Evolutionary conservation across 1,140 invertebrate species (phyloP).

Genomic region (Panagrolaimus sp.): DNA sequence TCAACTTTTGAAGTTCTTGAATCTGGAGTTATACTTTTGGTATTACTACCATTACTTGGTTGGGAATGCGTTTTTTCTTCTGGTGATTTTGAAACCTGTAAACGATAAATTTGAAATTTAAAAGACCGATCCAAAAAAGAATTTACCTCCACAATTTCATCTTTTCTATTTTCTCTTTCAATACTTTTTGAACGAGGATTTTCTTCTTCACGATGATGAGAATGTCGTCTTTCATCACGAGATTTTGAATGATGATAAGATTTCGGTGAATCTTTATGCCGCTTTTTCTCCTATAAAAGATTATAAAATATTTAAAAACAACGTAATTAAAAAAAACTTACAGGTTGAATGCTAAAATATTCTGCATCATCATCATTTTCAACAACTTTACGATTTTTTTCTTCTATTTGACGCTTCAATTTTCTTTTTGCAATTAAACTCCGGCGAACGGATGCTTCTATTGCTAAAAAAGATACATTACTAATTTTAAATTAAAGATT

Average conservation of each 20-base stretch:
- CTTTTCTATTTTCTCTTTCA: not conserved
- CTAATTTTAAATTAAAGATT: too few relatives aligned
- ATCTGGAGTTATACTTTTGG: not conserved
- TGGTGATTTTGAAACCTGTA: not conserved
- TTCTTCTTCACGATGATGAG: not conserved
- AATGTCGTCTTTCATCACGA: not conserved
- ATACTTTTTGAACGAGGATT: not conserved
- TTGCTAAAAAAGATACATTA: not conserved
- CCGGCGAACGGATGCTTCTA: not conserved
- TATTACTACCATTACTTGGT: not conserved
- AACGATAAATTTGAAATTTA: not conserved
- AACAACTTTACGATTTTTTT: not conserved
- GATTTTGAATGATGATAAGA: not conserved
- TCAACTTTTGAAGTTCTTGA: not conserved
- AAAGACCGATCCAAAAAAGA: too few relatives aligned
- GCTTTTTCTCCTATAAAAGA: not conserved
- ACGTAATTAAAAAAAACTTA: not conserved
- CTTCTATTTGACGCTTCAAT: not conserved
- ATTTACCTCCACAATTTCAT: too few relatives aligned
- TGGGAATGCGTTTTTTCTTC: not conserved
- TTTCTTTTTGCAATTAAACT: not conserved
- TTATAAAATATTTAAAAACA: not conserved
- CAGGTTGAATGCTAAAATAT: slow-evolving; percentile 9
- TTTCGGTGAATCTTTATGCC: not conserved
- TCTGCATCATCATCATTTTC: slow-evolving; percentile 1